Base-by-base conservation (phyloP, 2,797 vertebrate species). In the Etheostoma perlongum region DNA sequence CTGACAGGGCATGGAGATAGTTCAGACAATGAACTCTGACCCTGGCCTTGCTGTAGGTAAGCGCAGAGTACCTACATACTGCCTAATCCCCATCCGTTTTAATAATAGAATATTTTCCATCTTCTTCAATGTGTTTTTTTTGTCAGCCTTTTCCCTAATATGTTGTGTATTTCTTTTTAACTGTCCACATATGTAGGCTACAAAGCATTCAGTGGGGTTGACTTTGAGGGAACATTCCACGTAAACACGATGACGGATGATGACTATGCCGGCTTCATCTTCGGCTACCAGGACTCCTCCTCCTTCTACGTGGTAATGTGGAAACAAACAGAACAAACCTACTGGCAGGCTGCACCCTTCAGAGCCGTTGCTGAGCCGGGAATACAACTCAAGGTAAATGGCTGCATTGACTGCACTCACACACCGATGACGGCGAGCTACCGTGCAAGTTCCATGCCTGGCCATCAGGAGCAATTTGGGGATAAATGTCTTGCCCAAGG, bases 301-400 rank as follows among this genome's bases (percentile, higher is more conserved):
- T 99, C 98, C 75, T 99, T 99, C 93, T 99, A 99, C 0, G 98
- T 98, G 79, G 98, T 99, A 63, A 99, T 99, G 98, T 99, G 98
- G 98, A 99, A 99, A 84, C 98, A 99, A 93, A 99, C 98, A 0
- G 98, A 99, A 42, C 98, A 99, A 92, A 99, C 98, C 0, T 99
- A 99, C 88, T 99, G 98, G 98, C 98, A 99, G 89, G 97, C 98
- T 0, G 96, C 97, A 0, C 98, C 98, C 0, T 99, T 99, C 94
- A 94, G 98, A 78, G 98, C 98, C 0, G 98, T 99, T 0, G 98
- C 98, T 12, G 98, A 99, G 70, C 98, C 98, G 0, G 98, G 98
- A 77, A 99, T 99, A 91, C 98, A 99, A 78, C 96, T 99, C 19
- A 99, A 99, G 97, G 98, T 99, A 91, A 44, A 42, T 3, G 55